Evolutionary conservation across 2,113 vertebrate species (phyloP), one percentile per base, ranked within the genome.

Genomic region (Semicossyphus pulcher): DNA sequence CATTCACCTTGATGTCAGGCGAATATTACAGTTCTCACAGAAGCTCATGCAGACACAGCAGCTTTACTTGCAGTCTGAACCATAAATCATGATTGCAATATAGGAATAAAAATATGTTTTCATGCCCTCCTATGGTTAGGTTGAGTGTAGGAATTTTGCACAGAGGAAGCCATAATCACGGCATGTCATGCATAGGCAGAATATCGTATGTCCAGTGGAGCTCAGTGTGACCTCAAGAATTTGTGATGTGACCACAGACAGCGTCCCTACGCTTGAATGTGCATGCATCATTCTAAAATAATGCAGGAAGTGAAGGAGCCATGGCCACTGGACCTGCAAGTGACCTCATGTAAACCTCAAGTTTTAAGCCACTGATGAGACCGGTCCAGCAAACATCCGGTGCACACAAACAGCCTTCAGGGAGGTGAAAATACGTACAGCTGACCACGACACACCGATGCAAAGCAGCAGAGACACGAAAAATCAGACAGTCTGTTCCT

Each of bases 261-360:
- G 71, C 45, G 6, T 57, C 66, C 25, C 8, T 37, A 54, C 48
- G 12, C 57, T 65, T 34, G 6, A 14, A 49, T 76, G 36, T 56
- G 36, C 58, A 1, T 41, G 51, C 56, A 34, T 58, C 36, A 15
- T 41, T 57, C 49, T 25, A 10, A 72, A 86, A 87, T 76, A 81
- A 44, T 7, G 41, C 82, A 54, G 80, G 73, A 80, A 78, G 79
- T 20, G 29, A 54, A 34, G n/a, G 48, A 67, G 73, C 48, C 32
- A 3, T 31, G 28, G 23, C 29, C 34, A 34, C 16, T 39, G 18
- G 74, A 67, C 76, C 66, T 60, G 44, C 12, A 21, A 60, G 26
- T 72, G 70, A 76, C 79, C 73, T 81, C 28, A 63, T 29, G 48
- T 39, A 54, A 57, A 76, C 74, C 57, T 66, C 66, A 54, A 59